phyloP scores from a whole-genome alignment of 2,113 vertebrate species.

The Lepus europaeus region DNA sequence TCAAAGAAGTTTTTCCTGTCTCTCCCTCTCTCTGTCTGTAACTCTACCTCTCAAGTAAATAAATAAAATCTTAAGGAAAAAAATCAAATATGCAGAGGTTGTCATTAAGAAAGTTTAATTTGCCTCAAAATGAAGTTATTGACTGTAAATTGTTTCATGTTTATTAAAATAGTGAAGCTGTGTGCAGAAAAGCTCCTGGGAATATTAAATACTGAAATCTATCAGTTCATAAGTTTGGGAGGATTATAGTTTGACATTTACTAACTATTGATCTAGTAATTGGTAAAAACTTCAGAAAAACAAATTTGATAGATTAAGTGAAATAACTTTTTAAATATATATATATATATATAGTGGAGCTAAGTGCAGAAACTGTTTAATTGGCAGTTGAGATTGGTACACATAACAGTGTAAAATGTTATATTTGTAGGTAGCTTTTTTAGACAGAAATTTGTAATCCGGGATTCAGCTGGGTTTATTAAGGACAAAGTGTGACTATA shows the following conservation, averaged over 20 bases:
- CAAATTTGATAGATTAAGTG: slow-evolving; percentile 36
- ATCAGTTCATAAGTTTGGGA: slow-evolving; percentile 25
- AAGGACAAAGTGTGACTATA: slow-evolving; percentile 35
- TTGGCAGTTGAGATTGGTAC: slow-evolving; percentile 35
- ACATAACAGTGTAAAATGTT: neutral
- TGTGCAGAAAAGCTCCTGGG: slow-evolving; percentile 58
- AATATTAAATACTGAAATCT: slow-evolving; percentile 28
- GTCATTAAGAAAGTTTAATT: slow-evolving; percentile 38
- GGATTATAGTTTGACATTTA: slow-evolving; percentile 4
- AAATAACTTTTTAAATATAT: neutral
- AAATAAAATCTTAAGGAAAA: too few relatives aligned
- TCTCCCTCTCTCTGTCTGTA: too few relatives aligned
- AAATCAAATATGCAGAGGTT: neutral
- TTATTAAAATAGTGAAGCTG: neutral
- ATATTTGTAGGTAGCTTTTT: neutral
- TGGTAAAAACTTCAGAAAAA: neutral
- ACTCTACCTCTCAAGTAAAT: too few relatives aligned
- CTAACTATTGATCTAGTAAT: neutral
- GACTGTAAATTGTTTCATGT: slow-evolving; percentile 6
- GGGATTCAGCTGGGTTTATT: slow-evolving; percentile 56
- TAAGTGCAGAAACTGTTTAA: slow-evolving; percentile 12
- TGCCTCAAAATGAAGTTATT: slow-evolving; percentile 10
- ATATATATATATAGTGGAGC: neutral
- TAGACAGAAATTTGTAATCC: slow-evolving; percentile 60
- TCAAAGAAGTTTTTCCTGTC: too few relatives aligned